A percentile compares a stretch with the other conserved stretches of the same genome.
Evolutionary conservation across 2,113 vertebrate genomes (phyloP).

Genomic region (Phrynosoma platyrhinos): DNA sequence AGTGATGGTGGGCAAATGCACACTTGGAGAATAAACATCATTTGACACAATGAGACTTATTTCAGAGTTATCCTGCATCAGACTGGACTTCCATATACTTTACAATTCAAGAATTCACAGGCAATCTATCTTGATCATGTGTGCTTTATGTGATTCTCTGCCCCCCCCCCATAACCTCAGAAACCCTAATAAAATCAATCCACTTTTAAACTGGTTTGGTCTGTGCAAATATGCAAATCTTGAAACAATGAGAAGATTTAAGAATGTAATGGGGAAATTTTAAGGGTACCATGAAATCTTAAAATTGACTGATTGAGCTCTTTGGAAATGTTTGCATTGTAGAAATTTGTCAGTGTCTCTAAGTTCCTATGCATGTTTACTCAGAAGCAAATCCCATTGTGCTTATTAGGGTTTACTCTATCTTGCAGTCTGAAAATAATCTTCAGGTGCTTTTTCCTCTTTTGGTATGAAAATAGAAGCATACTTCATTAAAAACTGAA

Average conservation of each 20-base stretch:
- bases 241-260: neutral
- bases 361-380: no score
- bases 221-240: neutral
- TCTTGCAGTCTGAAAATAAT: no score
- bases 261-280: neutral
- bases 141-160: neutral
- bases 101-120: neutral
- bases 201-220: neutral
- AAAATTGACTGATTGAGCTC: neutral
- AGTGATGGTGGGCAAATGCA: neutral
- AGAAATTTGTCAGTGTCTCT: neutral
- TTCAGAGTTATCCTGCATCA: neutral
- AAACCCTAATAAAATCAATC: neutral
- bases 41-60: neutral
- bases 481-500: neutral
- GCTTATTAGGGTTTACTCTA: no score
- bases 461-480: no score
- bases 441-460: no score
- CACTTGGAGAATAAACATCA: neutral
- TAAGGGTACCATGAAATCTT: neutral
- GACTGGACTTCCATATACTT: neutral
- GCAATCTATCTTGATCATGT: neutral
- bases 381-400: no score
- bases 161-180: neutral
- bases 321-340: neutral